Base-by-base conservation (phyloP, 2,888 invertebrate species). In the Clunio marinus region DNA sequence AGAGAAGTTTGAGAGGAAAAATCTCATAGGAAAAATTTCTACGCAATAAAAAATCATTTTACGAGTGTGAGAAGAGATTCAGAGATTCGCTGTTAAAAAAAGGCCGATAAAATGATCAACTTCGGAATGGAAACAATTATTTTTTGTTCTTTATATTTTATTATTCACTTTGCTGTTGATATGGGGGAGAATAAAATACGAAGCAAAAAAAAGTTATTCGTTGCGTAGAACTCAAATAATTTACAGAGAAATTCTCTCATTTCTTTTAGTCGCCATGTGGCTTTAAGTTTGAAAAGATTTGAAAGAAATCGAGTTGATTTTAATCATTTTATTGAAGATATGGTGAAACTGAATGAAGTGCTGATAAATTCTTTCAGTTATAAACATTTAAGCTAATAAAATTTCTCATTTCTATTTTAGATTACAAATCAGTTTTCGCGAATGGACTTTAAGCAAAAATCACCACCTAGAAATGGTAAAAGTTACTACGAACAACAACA, bases 401-500 rank as follows among this genome's bases (percentile, higher is more conserved):
- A 22, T 27, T 57, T 35, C 20, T 57, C 28, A 13, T 3, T 7
- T 62, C 37, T 20, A 41, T 67, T 67, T 32, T 67, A 67, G 66
- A 37, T 67, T 15, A 35, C 55, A 7, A 57, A 55, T 35, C 66
- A 67, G 37, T 67, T 67, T 22, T 55, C 66, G 22, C 51, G 57
- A 20, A 67, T 67, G 66, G 66, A 67, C 55, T 67, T 67, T 67
- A 67, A 67, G 51, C 66, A 67, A 17, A 55, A 65, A 28, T 45
- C 63, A 20, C 10, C 63, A 2, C 45, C 51, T n/a, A n/a, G n/a
- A 7, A 45, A 28, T 46, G 41, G 32, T 62, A 32, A 37, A 46
- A 65, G 27, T 10, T 46, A 65, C 41, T n/a, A 27, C 46, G 46
- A 65, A 25, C 15, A 37, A 10, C 22, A 17, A 24, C 15, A 41